These are phyloP conservation scores for Mus pahari DNA, from an alignment of 2,113 vertebrate species.

Conservation along the genomic window DNA sequence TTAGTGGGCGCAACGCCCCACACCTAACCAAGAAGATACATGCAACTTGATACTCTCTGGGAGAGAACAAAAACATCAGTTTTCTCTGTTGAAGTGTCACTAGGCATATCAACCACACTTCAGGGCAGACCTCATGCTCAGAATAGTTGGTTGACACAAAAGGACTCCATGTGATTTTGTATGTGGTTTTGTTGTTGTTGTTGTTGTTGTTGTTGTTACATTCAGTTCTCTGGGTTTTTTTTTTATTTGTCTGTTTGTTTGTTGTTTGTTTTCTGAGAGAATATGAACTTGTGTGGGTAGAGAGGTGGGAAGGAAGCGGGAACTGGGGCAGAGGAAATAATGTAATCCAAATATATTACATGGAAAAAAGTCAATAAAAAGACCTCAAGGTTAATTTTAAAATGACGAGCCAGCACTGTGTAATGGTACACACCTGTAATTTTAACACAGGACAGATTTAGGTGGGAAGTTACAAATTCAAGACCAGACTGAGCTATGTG, in stretches of 20 bases:
- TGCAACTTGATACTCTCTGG: neutral
- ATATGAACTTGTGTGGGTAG: neutral
- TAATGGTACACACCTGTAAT: no score
- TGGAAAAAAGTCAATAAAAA: neutral
- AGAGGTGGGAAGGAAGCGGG: neutral
- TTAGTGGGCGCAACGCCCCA: neutral
- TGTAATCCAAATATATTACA: neutral
- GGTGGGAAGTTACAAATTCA: neutral
- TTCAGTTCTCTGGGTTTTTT: neutral
- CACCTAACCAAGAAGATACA: neutral
- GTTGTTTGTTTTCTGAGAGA: neutral
- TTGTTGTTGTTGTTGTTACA: neutral
- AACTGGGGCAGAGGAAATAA: neutral
- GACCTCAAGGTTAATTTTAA: neutral
- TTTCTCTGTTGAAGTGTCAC: neutral
- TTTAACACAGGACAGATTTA: neutral
- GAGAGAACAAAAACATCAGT: neutral
- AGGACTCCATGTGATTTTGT: neutral
- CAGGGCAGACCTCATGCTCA: no score
- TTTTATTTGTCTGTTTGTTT: neutral
- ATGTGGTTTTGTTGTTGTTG: neutral
- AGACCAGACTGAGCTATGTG: neutral
- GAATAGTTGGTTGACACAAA: neutral
- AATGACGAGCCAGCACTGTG: neutral
- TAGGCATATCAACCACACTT: neutral